Evolutionary conservation across 2,888 invertebrate genomes (phyloP), one percentile per base, ranked within the genome.

Genomic region (Troglohyphantes excavatus): DNA sequence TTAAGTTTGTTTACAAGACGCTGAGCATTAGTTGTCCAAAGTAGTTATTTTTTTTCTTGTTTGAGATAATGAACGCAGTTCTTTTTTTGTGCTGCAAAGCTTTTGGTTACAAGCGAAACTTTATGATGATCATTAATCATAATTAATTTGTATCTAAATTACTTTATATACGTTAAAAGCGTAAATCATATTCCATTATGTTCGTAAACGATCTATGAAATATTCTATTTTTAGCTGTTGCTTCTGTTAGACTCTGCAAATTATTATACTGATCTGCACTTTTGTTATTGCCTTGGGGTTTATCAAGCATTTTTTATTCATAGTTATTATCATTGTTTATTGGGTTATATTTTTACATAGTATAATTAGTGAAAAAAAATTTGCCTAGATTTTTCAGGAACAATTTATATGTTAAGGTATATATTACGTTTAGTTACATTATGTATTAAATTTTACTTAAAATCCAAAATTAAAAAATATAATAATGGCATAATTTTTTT

Each of bases 1-100:
- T 63, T 63, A 63, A 63, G 63, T 63, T 63, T 23, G 26, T 63
- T 63, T 63, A 26, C 63, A 39, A 39, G 53, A 53, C 53, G 53
- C 53, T n/a, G n/a, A 53, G n/a, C 53, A 53, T 53, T 53, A 53
- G 53, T 53, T n/a, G 53, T 53, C n/a, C 33, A n/a, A 5, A 53
- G 53, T 53, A 53, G 53, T n/a, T 53, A n/a, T n/a, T 53, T 53
- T 53, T 9, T 9, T n/a, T n/a, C 53, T 53, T n/a, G n/a, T 53
- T 53, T 17, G 13, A 11, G 53, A 53, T 53, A 53, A 53, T 53
- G 53, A 53, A 33, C 9, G 33, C 33, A 53, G 39, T 2, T 53
- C 17, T n/a, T 53, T 53, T 53, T 53, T 13, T 53, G 53, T 53
- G n/a, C 53, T n/a, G n/a, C n/a, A 53, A n/a, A 53, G 53, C 53